Evolutionary conservation across 2,113 vertebrate species (phyloP).

Genomic region (Prionailurus viverrinus): DNA sequence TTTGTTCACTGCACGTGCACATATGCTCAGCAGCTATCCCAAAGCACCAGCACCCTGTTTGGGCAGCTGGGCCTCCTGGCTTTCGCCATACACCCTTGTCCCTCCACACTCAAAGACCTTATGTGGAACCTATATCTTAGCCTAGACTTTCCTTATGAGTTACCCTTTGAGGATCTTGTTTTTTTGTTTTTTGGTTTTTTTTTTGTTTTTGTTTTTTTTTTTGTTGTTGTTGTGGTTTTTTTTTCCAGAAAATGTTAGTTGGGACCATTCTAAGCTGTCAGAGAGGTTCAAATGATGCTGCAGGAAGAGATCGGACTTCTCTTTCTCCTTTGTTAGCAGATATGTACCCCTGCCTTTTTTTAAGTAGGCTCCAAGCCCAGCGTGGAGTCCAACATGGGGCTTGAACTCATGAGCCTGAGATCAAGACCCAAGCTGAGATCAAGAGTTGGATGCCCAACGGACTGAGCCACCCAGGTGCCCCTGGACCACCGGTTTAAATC

Average conservation of each 20-base stretch:
- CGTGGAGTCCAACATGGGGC: too few species aligned
- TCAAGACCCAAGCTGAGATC: too few species aligned
- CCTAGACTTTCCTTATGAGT: neutral
- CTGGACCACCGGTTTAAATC: neutral
- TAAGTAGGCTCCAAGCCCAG: too few species aligned
- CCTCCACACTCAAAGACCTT: accelerated
- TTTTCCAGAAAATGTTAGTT: neutral
- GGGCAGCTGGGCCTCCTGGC: neutral
- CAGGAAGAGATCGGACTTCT: neutral
- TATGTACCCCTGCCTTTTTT: neutral
- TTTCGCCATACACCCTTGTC: neutral
- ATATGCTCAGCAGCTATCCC: neutral
- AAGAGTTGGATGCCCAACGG: too few species aligned
- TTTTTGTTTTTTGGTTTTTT: neutral
- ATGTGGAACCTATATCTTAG: neutral
- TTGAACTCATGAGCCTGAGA: too few species aligned
- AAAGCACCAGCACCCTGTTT: neutral
- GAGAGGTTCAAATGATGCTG: neutral
- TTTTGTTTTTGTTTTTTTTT: too few species aligned
- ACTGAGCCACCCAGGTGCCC: too few species aligned
- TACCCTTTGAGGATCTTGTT: neutral
- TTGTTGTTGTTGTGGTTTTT: neutral
- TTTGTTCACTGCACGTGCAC: neutral
- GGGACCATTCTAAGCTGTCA: neutral
- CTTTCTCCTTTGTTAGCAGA: neutral